Conservation (phyloP, 2,113 vertebrate species). For the Scophthalmus maximus region DNA sequence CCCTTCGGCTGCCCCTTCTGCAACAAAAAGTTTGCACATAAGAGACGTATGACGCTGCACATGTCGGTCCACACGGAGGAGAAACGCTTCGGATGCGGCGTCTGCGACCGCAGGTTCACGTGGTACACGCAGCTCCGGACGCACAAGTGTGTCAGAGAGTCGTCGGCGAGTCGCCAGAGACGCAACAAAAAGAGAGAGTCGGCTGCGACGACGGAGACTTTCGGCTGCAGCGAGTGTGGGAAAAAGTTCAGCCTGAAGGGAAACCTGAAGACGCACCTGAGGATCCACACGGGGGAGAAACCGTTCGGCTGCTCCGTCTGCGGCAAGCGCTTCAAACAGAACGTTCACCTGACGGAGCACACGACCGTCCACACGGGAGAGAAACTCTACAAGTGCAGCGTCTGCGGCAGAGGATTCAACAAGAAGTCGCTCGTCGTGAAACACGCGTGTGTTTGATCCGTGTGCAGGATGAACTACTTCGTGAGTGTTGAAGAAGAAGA, state of each 20-base stretch:
- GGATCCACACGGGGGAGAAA: too few species aligned
- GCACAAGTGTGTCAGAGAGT: conserved; percentile 18
- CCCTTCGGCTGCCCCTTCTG: too few species aligned
- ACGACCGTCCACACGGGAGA: conserved; percentile 30
- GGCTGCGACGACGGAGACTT: background rate
- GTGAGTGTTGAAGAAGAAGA: too few species aligned
- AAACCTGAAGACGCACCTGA: too few species aligned
- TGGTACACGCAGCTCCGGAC: conserved; percentile 45
- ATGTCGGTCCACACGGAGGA: conserved; percentile 49
- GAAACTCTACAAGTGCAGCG: conserved; percentile 29
- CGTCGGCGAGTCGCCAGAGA: conserved; percentile 6
- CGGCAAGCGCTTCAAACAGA: too few species aligned
- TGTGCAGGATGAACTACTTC: too few species aligned
- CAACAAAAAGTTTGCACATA: background rate
- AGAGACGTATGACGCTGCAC: conserved; percentile 42
- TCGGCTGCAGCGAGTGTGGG: conserved; percentile 19
- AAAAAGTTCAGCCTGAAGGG: too few species aligned
- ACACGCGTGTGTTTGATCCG: too few species aligned
- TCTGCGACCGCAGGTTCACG: conserved; percentile 31
- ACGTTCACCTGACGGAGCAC: too few species aligned
- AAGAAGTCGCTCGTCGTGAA: conserved; percentile 6
- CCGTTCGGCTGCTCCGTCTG: too few species aligned
- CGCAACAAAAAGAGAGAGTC: background rate
- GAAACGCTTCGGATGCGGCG: conserved; percentile 38
- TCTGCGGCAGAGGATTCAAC: conserved; percentile 25